A percentile compares a stretch with the other conserved stretches of the same genome.
Conservation (phyloP, 2,797 vertebrate species). For the Cebuella pygmaea region DNA sequence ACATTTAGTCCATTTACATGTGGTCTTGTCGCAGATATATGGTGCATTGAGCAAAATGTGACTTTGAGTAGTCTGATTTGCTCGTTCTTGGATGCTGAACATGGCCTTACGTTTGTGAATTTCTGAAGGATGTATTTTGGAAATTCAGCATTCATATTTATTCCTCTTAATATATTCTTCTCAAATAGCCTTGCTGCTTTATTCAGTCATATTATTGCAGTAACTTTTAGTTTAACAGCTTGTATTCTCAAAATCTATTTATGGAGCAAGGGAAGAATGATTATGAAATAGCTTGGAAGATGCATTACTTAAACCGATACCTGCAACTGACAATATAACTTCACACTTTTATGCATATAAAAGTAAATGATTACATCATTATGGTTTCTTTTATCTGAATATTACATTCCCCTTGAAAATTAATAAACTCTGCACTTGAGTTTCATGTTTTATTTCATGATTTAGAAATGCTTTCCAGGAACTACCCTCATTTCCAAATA, state of each 20-base stretch:
- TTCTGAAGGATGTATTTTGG: constrained; percentile 39
- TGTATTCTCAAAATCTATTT: constrained; percentile 55
- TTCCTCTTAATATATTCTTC: background rate
- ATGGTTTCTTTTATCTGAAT: constrained; percentile 45
- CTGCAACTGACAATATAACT: background rate
- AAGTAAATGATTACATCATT: constrained; percentile 30
- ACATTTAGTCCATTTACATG: background rate
- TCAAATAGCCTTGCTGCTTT: constrained; percentile 36
- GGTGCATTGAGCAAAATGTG: background rate
- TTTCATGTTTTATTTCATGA: constrained; percentile 32
- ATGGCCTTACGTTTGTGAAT: constrained; percentile 1
- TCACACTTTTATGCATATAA: constrained; percentile 6
- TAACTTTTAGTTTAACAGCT: constrained; percentile 60
- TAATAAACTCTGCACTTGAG: constrained; percentile 41
- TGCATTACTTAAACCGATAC: constrained; percentile 37
- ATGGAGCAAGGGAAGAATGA: constrained; percentile 31
- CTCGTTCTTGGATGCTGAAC: background rate
- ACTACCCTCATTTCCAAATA: background rate
- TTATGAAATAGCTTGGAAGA: constrained; percentile 41
- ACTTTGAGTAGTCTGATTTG: background rate
- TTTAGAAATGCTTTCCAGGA: constrained; percentile 46
- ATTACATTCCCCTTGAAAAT: constrained; percentile 37
- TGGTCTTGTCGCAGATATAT: background rate
- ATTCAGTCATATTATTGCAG: constrained; percentile 20
- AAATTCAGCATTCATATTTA: constrained; percentile 18